Base-by-base conservation (phyloP, 2,113 vertebrate species). In the Heterochromis multidens region DNA sequence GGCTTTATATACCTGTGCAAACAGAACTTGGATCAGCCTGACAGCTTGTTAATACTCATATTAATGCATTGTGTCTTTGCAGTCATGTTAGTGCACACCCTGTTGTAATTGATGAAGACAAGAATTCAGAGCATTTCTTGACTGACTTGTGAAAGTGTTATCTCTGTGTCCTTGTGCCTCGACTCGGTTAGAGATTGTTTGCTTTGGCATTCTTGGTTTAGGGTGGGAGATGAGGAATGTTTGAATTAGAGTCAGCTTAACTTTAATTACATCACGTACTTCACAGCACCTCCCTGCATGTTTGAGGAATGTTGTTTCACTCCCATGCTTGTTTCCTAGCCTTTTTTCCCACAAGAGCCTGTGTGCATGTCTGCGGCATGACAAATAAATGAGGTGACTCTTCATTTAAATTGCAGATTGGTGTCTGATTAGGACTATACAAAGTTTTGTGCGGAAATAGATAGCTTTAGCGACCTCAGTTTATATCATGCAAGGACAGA, bases 281-380 rank as follows among this genome's bases (percentile, higher is more conserved):
- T 79, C 23, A 12, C 46, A 79, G 82, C 63, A 59, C 70, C 89
- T 88, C 89, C 88, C 77, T 84, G 70, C 33, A 31, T 61, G 77
- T 63, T 29, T 74, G 67, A 92, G 91, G 93, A 94, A 94, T 94
- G 91, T 77, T 82, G 63, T 89, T 87, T 88, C 83, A 80, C 88
- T 94, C 84, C 86, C 89, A 87, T 85, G 77, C 76, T 74, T 81
- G 80, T 86, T 94, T 88, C 77, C 90, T 86, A 46, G 77, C 19
- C 52, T 33, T 80, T 86, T 37, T 85, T 61, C 70, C 59, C 46
- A 29, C 16, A 54, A 49, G 46, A 82, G 79, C 35, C 29, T 79
- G 67, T 60, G 63, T 84, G 58, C 29, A 78, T 14, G 43, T 84
- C 65, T 88, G 86, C 62, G 46, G 1, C 19, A 76, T 27, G 60